Percentiles rank a stretch among this genome's conserved stretches.
phyloP scores from a whole-genome alignment of 2,888 invertebrate genomes.

The Tipula helvola region DNA sequence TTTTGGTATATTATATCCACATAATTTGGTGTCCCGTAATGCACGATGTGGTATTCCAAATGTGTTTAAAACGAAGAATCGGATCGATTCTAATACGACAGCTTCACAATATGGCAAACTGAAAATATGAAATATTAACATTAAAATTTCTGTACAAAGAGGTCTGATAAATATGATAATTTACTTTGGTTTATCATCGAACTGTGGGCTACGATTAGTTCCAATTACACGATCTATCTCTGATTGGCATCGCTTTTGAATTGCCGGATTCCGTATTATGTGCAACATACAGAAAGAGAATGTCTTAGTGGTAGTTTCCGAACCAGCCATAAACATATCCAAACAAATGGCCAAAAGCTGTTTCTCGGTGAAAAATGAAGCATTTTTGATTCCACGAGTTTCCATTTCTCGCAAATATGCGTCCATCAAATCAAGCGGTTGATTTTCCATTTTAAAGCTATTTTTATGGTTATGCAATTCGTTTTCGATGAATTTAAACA shows the following conservation, averaged over 20 bases:
- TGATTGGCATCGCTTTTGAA: conserved; percentile 61
- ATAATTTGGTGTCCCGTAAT: conserved; percentile 52
- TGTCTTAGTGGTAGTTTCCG: conserved; percentile 72
- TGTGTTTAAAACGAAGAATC: conserved; percentile 68
- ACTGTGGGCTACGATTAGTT: conserved; percentile 48
- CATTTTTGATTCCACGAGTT: conserved; percentile 40
- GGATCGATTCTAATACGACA: conserved; percentile 59
- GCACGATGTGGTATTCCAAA: conserved; percentile 73
- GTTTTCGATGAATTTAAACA: conserved; percentile 59
- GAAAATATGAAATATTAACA: conserved; percentile 19
- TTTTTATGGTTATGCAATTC: conserved; percentile 60
- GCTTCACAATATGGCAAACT: conserved; percentile 75
- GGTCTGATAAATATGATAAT: conserved; percentile 18
- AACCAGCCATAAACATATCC: conserved; percentile 79
- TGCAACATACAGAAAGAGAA: conserved; percentile 66
- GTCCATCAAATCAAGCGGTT: conserved; percentile 70
- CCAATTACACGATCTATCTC: conserved; percentile 69
- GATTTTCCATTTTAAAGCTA: conserved; percentile 43
- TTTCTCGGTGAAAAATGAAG: conserved; percentile 46
- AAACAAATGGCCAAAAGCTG: conserved; percentile 68
- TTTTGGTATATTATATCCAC: conserved; percentile 65
- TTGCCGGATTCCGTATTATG: conserved; percentile 53
- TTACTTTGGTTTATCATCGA: conserved; percentile 59
- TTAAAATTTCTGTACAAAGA: neutral
- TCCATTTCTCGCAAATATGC: conserved; percentile 58